Base-by-base conservation (phyloP, 2,888 invertebrate genomes). In the Drosophila pullipes region DNA sequence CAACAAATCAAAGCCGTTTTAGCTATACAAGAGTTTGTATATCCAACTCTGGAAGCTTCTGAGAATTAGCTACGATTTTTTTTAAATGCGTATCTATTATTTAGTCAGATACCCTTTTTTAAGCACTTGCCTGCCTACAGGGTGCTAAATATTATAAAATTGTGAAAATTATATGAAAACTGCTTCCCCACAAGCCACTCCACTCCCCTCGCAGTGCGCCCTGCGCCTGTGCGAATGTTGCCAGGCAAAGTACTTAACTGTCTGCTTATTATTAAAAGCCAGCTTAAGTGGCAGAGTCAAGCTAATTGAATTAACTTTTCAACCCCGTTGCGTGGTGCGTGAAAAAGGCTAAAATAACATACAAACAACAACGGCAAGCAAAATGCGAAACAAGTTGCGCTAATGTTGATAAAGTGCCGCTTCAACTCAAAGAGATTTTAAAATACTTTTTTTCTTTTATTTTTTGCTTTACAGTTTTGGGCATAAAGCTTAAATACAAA, bases 271-370 rank as follows among this genome's bases (percentile, higher is more conserved):
- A 85, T 88, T 85, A 85, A 85, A 89, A 86, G 89, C 82, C 84
- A 82, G 85, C 86, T 85, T 86, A 85, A 85, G 85, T 89, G 86
- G 84, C 87, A 89, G 84, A 85, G 89, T 89, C 86, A 86, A 84
- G 89, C 84, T 88, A 85, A 85, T 85, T 85, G 86, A 85, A 85
- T 85, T 85, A 85, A 82, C 86, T 84, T 83, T 80, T 82, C 74
- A 78, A 81, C 77, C 86, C 76, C 71, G 77, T 81, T 69, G 83
- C 83, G 75, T 74, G 86, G 73, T 81, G 86, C 89, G 85, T 78
- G 78, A 83, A 88, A 84, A 88, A 82, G 78, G 82, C 78, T 74
- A 77, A 80, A 80, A 81, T 65, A 81, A 69, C 69, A 72, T 68
- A 68, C 70, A 76, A 70, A 70, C 57, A 69, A 25, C 69, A 65